Percentiles rank a stretch among this genome's conserved stretches.
phyloP scores from a whole-genome alignment of 2,888 invertebrate species.

The Agrypnus murinus region DNA sequence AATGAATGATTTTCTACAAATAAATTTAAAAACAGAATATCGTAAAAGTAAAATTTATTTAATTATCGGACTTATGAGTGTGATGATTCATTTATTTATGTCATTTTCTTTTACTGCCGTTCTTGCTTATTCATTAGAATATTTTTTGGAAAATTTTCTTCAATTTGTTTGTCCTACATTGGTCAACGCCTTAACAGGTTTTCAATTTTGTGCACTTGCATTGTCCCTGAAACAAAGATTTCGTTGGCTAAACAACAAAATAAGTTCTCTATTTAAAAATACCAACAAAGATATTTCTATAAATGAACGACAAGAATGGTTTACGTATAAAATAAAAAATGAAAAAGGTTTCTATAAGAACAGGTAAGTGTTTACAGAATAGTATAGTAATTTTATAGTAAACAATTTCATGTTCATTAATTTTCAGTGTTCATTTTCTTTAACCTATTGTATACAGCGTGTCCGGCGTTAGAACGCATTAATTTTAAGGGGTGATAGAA shows the following conservation, averaged over 20 bases:
- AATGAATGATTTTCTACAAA: background rate
- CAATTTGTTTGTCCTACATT: background rate
- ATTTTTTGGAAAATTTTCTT: background rate
- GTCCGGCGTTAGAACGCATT: too few relatives aligned
- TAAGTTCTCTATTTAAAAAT: too few relatives aligned
- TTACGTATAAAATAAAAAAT: too few relatives aligned
- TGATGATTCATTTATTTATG: background rate
- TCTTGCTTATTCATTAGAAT: background rate
- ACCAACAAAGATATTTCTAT: too few relatives aligned
- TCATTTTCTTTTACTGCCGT: background rate
- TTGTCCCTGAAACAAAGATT: background rate
- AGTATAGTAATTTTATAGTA: too few relatives aligned
- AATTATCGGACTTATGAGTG: background rate
- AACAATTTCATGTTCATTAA: too few relatives aligned
- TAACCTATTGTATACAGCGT: too few relatives aligned
- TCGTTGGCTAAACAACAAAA: background rate
- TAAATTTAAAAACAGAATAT: slow-evolving; percentile 5
- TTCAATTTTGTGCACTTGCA: background rate
- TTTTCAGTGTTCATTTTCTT: too few relatives aligned
- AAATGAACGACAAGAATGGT: too few relatives aligned
- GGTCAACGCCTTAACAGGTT: background rate
- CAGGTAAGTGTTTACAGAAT: too few relatives aligned
- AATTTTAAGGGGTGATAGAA: too few relatives aligned
- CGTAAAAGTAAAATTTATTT: slow-evolving; percentile 14
- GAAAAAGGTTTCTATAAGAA: too few relatives aligned